Conservation (phyloP, 2,888 invertebrate genomes). For the Cantharis lateralis region DNA sequence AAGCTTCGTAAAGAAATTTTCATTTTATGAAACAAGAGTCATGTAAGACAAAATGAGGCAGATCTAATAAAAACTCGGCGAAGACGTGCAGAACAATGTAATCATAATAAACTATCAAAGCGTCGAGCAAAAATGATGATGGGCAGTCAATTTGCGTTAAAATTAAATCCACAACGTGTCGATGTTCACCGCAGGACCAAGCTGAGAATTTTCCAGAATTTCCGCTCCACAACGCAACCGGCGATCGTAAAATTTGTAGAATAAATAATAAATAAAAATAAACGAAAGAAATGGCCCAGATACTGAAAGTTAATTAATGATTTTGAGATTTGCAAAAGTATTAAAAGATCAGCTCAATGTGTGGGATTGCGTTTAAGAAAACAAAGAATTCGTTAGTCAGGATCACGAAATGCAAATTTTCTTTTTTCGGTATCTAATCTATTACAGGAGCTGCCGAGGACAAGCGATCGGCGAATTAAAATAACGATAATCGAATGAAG, state of each 20-base stretch:
- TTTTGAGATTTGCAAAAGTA: background rate
- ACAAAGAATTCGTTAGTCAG: conserved; percentile 33
- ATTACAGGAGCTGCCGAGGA: conserved; percentile 33
- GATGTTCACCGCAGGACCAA: too few species aligned
- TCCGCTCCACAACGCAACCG: too few species aligned
- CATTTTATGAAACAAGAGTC: background rate
- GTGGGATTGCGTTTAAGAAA: conserved; percentile 25
- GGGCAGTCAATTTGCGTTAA: too few species aligned
- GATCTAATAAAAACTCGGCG: background rate
- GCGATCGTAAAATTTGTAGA: background rate
- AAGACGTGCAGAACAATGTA: background rate
- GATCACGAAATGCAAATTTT: conserved; percentile 41
- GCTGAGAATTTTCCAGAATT: too few species aligned
- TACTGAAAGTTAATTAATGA: background rate
- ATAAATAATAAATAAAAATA: background rate
- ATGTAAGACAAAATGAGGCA: background rate
- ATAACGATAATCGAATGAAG: conserved; percentile 41
- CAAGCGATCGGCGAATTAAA: conserved; percentile 39
- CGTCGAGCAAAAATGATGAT: background rate
- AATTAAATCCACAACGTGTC: too few species aligned
- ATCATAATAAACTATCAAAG: background rate
- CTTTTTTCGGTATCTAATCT: conserved; percentile 37
- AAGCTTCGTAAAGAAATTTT: background rate
- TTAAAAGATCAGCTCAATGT: conserved; percentile 19
- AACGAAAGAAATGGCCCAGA: background rate